A percentile compares a stretch with the other conserved stretches of the same genome.
Evolutionary conservation across 1,140 invertebrate genomes (phyloP).

Genomic region (Polypedilum pembai): DNA sequence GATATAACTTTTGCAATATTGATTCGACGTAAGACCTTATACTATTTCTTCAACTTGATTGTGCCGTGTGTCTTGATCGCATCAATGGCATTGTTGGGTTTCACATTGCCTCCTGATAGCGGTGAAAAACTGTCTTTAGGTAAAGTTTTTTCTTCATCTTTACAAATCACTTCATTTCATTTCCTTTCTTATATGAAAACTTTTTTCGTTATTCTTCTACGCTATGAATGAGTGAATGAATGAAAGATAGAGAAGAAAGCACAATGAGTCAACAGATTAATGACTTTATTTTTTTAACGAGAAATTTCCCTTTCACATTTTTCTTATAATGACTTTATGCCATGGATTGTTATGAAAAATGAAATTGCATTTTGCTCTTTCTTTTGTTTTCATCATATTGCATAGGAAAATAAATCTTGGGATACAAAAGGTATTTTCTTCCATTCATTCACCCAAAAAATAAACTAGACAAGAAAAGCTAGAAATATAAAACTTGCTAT

Average conservation of each 20-base stretch:
- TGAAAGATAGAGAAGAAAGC: neutral
- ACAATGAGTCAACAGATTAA: conserved; percentile 12
- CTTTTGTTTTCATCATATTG: too few species aligned
- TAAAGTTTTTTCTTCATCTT: conserved; percentile 43
- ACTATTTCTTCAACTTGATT: conserved; percentile 99
- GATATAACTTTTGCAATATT: conserved; percentile 97
- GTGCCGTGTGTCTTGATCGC: conserved; percentile 98
- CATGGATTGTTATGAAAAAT: neutral
- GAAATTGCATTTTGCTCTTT: neutral
- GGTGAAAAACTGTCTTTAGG: conserved; percentile 99
- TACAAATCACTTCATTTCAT: neutral
- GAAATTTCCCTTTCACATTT: neutral
- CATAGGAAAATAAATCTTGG: too few species aligned
- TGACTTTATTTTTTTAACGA: conserved; percentile 7
- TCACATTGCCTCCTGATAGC: conserved; percentile 96
- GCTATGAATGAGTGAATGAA: neutral
- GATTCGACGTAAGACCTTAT: conserved; percentile 93
- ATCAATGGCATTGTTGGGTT: conserved; percentile 96
- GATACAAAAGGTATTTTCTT: too few species aligned
- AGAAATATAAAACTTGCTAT: neutral
- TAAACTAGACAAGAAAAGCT: neutral
- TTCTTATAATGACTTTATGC: neutral
- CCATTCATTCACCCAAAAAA: too few species aligned
- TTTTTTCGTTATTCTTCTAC: too few species aligned
- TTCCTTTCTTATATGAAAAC: neutral